Evolutionary conservation across 2,888 invertebrate species (phyloP).

Genomic region (Hydraecia micacea): DNA sequence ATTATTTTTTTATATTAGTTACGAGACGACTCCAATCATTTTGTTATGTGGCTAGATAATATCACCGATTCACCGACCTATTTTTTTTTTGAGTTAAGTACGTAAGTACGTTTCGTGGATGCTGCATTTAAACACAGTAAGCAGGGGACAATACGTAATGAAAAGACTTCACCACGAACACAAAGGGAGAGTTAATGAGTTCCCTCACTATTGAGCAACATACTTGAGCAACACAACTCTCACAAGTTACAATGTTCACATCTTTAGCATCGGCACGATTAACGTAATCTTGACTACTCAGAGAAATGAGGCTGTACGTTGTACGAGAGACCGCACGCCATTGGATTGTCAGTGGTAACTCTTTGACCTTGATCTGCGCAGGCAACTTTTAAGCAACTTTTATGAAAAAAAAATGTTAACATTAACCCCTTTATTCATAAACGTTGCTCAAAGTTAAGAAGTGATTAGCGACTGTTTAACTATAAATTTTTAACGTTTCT

Average conservation of each 20-base stretch:
- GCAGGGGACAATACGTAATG: background rate
- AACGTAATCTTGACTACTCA: conserved; percentile 1
- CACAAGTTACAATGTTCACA: conserved; percentile 23
- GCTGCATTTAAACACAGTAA: background rate
- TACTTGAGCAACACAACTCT: conserved; percentile 31
- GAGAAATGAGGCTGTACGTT: background rate
- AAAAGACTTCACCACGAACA: conserved; percentile 15
- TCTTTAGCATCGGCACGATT: conserved; percentile 15
- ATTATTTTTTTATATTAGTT: background rate
- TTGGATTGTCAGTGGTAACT: background rate
- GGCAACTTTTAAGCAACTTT: no score
- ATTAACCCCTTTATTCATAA: no score
- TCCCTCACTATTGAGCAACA: conserved; percentile 28
- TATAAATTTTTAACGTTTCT: no score
- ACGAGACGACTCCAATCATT: background rate
- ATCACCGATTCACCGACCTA: no score
- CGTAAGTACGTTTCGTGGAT: background rate
- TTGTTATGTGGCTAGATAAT: background rate
- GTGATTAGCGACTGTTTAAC: no score
- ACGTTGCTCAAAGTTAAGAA: no score
- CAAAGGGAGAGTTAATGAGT: conserved; percentile 8
- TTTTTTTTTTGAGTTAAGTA: background rate
- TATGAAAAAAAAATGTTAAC: no score
- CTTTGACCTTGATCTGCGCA: background rate
- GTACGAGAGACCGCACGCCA: background rate